Base-by-base conservation (phyloP, 2,888 invertebrate species). In the Cepaea hortensis region DNA sequence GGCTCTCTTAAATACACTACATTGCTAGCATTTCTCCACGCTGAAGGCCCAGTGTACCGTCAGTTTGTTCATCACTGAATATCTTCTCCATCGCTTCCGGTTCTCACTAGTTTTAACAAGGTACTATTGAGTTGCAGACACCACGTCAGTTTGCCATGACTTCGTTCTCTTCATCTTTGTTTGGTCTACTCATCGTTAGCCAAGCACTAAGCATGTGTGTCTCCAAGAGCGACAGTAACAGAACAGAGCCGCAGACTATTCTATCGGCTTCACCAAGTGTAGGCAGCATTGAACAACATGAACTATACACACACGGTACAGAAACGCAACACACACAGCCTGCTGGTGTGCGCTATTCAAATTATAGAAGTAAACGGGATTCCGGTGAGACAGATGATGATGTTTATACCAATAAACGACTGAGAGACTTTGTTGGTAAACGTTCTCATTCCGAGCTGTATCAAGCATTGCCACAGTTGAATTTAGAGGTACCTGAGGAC, bases 381-480 rank as follows among this genome's bases (percentile, higher is more conserved):
- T 68, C 81, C 6, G 20, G 80, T 46, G 80, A 80, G 13, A 1
- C 35, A n/a, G 81, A 48, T 13, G 50, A 70, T 20, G 46, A 50
- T 0, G 2, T 46, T 18, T 23, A 13, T 18, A n/a, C 50, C 0
- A n/a, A 20, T 20, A 85, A 83, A 50, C 82, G 87, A 55, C 6
- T 79, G 11, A 15, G 79, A 50, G 79, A 73, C 11, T 84, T 83
- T 65, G 83, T 85, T 50, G 80, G 83, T n/a, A 87, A 87, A 50
- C 72, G 87, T 18, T 70, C 23, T 4, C 2, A 20, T 9, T 35
- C 50, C n/a, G 68, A 48, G 23, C 35, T n/a, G 9, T n/a, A 77
- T 46, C 23, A n/a, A 11, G 50, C 55, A 9, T n/a, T 11, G 1
- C 77, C 76, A 9, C 55, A 77, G 3, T n/a, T 7, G 13, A n/a